These are phyloP conservation scores for Hippotragus niger DNA, from an alignment of 2,113 vertebrate genomes.

Conservation along the genomic window DNA sequence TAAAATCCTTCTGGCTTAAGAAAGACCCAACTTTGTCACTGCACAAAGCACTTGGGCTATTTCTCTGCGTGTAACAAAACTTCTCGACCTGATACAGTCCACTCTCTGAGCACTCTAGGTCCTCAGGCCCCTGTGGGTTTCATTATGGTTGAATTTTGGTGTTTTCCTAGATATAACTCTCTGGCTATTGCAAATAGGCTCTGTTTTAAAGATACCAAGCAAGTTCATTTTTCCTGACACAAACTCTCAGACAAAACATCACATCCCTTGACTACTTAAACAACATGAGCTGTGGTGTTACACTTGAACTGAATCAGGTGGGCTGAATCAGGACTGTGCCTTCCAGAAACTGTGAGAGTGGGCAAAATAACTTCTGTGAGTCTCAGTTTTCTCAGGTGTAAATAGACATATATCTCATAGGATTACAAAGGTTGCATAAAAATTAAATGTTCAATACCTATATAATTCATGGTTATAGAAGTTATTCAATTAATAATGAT, in stretches of 20 bases:
- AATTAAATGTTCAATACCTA: background rate
- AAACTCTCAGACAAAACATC: background rate
- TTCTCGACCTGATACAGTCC: background rate
- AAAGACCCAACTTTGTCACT: background rate
- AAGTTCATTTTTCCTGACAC: background rate
- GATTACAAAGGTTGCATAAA: background rate
- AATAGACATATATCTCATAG: background rate
- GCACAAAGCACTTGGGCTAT: background rate
- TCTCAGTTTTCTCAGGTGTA: background rate
- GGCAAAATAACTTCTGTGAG: background rate
- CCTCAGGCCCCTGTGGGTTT: background rate
- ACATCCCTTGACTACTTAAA: background rate
- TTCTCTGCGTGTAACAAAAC: background rate
- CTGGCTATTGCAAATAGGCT: background rate
- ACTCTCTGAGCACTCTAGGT: background rate
- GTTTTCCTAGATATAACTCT: background rate
- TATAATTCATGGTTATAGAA: background rate
- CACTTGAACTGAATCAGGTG: background rate
- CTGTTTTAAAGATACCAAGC: conserved; percentile 7
- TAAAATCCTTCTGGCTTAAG: background rate
- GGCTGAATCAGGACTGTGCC: background rate
- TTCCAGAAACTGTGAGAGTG: background rate
- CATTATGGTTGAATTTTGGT: background rate
- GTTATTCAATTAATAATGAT: background rate
- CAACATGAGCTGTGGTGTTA: background rate